Conservation (phyloP, 1,140 invertebrate genomes). For the Agrypnia vestita region DNA sequence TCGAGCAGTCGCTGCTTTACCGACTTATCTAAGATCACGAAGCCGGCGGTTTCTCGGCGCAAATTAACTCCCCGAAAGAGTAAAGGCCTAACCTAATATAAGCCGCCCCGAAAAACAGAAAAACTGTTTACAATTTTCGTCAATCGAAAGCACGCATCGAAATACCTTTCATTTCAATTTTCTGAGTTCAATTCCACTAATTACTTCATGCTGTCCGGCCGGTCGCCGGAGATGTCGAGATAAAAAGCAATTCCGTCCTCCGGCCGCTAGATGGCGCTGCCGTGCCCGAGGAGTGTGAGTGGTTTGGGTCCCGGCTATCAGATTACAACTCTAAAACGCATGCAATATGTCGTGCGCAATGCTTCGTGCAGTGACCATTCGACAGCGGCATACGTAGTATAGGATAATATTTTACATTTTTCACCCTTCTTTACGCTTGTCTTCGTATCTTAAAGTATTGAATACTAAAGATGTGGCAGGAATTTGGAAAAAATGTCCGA, state of each 20-base stretch:
- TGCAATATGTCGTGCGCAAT: constrained; percentile 58
- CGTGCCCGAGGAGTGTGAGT: constrained; percentile 7
- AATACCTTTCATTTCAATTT: not conserved
- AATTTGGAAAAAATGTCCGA: too few species aligned
- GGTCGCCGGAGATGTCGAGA: constrained; percentile 15
- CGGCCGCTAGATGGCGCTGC: constrained; percentile 23
- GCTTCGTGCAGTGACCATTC: constrained; percentile 10
- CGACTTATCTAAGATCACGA: constrained; percentile 9
- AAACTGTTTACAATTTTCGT: constrained; percentile 6
- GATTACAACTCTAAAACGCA: constrained; percentile 59
- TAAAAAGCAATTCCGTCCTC: constrained; percentile 29
- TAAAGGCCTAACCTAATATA: not conserved
- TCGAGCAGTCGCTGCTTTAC: not conserved
- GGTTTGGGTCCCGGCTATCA: constrained; percentile 52
- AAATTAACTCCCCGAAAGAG: not conserved
- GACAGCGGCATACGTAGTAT: constrained; percentile 14
- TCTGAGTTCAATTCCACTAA: constrained; percentile 6
- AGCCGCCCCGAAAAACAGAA: not conserved
- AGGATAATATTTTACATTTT: not conserved
- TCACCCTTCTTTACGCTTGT: not conserved
- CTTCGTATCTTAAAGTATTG: not conserved
- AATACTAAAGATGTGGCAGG: too few species aligned
- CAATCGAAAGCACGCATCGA: constrained; percentile 11
- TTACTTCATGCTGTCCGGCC: constrained; percentile 29
- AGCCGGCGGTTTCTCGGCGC: not conserved